Conservation (phyloP, 2,113 vertebrate species). For the Lophochroa leadbeateri region DNA sequence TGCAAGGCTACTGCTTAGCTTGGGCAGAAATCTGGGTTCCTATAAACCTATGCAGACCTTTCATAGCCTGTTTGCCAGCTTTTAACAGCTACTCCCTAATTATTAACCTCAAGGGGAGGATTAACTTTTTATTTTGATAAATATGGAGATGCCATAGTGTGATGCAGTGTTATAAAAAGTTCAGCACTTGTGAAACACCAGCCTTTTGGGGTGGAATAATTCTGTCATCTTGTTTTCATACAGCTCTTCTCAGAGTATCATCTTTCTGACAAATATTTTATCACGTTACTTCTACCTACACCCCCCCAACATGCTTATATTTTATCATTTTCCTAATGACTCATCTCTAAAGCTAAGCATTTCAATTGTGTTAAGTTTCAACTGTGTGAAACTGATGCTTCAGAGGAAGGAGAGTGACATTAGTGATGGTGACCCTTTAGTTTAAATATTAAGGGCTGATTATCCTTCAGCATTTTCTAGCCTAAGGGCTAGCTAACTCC, state of each 20-base stretch:
- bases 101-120: not conserved
- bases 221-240: slow-evolving; percentile 37
- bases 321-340: slow-evolving; percentile 22
- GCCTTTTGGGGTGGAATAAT: slow-evolving; percentile 13
- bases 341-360: not conserved
- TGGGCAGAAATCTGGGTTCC: not conserved
- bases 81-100: not conserved
- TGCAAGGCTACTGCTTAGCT: not conserved
- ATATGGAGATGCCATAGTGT: not conserved
- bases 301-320: not conserved
- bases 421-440: not conserved
- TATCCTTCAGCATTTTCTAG: not conserved
- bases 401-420: not conserved
- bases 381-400: not conserved
- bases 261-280: slow-evolving; percentile 39
- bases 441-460: not conserved
- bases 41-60: not conserved
- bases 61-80: not conserved
- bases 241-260: slow-evolving; percentile 1
- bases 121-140: slow-evolving; percentile 25
- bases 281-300: not conserved
- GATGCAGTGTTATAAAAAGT: not conserved
- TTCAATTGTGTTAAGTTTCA: not conserved
- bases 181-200: not conserved
- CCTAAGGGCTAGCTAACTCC: not conserved